A percentile compares a stretch with the other conserved stretches of the same genome.
These are phyloP conservation scores for Tachysurus fulvidraco DNA, from an alignment of 2,113 vertebrate species.

Conservation along the genomic window DNA sequence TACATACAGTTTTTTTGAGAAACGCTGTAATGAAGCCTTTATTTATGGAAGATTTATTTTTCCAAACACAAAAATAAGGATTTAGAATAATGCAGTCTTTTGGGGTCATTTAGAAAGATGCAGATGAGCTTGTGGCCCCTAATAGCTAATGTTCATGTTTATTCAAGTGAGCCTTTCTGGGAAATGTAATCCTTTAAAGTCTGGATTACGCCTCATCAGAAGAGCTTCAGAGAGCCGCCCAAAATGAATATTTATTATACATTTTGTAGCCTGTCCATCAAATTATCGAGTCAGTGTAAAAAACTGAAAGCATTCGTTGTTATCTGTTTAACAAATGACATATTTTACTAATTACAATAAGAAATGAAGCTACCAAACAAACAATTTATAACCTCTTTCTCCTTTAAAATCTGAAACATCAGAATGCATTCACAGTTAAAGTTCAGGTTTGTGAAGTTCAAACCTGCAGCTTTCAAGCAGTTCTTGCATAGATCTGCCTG, in stretches of 20 bases:
- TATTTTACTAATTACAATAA: not conserved
- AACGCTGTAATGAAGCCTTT: constrained; percentile 24
- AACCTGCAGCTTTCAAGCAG: not conserved
- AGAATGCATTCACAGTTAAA: not conserved
- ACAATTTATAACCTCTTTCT: not conserved
- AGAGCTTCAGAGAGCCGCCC: not conserved
- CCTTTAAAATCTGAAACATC: not conserved
- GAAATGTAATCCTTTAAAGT: constrained; percentile 23
- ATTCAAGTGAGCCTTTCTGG: constrained; percentile 8
- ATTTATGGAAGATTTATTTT: not conserved
- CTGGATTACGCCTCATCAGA: not conserved
- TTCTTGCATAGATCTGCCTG: not conserved
- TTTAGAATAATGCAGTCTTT: not conserved
- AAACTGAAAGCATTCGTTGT: not conserved
- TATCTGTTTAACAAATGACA: not conserved
- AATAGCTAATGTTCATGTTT: constrained; percentile 13
- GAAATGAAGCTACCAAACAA: not conserved
- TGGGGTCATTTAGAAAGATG: not conserved
- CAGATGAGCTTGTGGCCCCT: not conserved
- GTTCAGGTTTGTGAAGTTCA: not conserved
- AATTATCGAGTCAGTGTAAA: not conserved
- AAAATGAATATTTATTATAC: constrained; percentile 8
- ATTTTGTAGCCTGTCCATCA: not conserved
- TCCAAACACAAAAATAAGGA: not conserved
- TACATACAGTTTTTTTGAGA: not conserved